These are phyloP conservation scores for Holothuria glaberrima DNA, from an alignment of 35 echinoderm and acorn worm genomes.

Conservation along the genomic window DNA sequence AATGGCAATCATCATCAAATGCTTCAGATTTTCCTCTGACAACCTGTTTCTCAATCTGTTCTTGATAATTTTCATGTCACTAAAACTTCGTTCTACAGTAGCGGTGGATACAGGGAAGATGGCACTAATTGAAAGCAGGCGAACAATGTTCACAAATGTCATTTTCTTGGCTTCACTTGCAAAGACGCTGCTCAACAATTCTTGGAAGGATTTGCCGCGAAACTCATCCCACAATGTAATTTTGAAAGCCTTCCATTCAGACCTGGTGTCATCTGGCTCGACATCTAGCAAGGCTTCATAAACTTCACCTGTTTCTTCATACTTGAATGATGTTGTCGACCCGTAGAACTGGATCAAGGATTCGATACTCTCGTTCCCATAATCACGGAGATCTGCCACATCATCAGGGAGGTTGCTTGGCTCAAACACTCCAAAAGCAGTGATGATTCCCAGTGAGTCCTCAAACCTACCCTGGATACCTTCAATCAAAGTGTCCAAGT, in stretches of 20 bases:
- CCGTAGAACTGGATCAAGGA: constrained; percentile 4
- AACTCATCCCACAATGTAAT: constrained; percentile 36
- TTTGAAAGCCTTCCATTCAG: constrained; percentile 20
- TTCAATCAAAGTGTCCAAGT: constrained; percentile 33
- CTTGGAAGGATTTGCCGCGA: neutral
- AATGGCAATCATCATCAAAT: constrained; percentile 31
- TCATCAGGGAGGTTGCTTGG: neutral
- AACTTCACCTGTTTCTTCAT: constrained; percentile 26
- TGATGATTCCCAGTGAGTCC: neutral
- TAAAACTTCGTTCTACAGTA: constrained; percentile 14
- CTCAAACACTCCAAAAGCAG: constrained; percentile 23
- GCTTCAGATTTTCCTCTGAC: neutral
- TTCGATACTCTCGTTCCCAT: constrained; percentile 22
- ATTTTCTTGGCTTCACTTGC: constrained; percentile 17
- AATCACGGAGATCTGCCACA: neutral
- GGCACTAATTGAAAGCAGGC: constrained; percentile 1
- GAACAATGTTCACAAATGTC: neutral
- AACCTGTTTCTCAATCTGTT: constrained; percentile 26
- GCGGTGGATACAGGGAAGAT: constrained; percentile 14
- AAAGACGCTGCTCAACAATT: constrained; percentile 27
- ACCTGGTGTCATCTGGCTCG: constrained; percentile 19
- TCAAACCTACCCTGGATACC: neutral
- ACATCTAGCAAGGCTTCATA: neutral
- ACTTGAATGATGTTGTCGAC: neutral
- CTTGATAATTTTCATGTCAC: constrained; percentile 17